Base-by-base conservation (phyloP, 2,797 vertebrate species). In the Mormyrops attenuatus region DNA sequence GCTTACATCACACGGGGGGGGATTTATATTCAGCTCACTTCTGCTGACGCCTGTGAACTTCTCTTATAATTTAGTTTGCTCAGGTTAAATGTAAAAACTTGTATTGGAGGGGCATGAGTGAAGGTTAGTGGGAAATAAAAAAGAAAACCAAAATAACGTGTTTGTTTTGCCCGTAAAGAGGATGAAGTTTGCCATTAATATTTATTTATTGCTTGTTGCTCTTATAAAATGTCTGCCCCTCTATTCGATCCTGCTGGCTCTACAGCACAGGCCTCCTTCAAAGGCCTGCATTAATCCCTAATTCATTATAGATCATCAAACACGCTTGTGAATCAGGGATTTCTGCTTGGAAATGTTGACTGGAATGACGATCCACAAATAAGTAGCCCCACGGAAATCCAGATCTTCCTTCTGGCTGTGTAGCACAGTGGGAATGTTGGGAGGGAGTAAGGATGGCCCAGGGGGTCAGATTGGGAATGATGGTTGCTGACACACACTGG, bases 1-100 rank as follows among this genome's bases (percentile, higher is more conserved):
- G 2, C 88, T 82, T 49, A 17, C 38, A 34, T 85, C 2, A 63
- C 55, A 53, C 9, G 0, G 82, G 8, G 88, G 34, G 38, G 30
- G 55, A 15, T 60, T 89, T 80, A 49, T 47, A 85, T 49, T 49
- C 88, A 11, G 22, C 34, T 57, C 30, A 55, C 53, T 41, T 57
- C 38, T 41, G 26, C 52, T 57, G 49, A 41, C 17, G 3, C 53
- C 55, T 20, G 1, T 34, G 7, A 30, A 41, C 52, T 82, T 57
- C 49, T 30, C 22, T 50, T 30, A 87, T 87, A 87, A 57, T 87
- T 86, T 86, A 53, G 85, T 86, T 53, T 86, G 52, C 52, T 86
- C 47, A 86, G 49, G 85, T 53, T 20, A 47, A 52, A 66, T 66
- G 63, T 57, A 89, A 84, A 20, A n/a, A 44, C 53, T 82, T 44